phyloP scores from a whole-genome alignment of 2,888 invertebrate species.

The Subacronicta megacephala region DNA sequence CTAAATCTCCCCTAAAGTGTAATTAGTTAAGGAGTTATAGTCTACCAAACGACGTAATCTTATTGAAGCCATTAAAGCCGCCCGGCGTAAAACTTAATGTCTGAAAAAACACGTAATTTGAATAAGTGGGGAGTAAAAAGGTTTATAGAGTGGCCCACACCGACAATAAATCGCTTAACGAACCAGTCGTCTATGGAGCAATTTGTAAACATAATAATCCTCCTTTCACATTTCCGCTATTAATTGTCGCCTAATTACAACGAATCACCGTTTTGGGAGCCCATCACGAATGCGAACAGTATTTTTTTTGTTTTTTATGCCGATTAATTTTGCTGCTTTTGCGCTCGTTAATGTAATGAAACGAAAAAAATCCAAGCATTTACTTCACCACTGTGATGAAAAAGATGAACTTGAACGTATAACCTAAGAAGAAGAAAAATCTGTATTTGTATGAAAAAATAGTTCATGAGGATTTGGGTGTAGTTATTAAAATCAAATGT shows the following conservation, averaged over 20 bases:
- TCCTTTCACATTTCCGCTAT: conserved; percentile 61
- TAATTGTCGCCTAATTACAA: conserved; percentile 64
- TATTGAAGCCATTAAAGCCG: conserved; percentile 43
- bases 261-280: conserved; percentile 60
- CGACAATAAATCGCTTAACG: conserved; percentile 58
- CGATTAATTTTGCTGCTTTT: conserved; percentile 14
- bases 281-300: conserved; percentile 9
- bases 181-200: conserved; percentile 57
- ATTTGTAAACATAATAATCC: conserved; percentile 68
- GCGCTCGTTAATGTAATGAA: conserved; percentile 6
- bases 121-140: conserved; percentile 44
- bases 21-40: conserved; percentile 40
- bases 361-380: not conserved
- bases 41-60: conserved; percentile 31
- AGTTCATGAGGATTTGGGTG: no score
- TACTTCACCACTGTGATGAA: no score
- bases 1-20: conserved; percentile 29
- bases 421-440: no score
- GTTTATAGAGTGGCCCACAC: conserved; percentile 50
- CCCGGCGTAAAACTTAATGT: conserved; percentile 40
- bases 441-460: no score
- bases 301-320: conserved; percentile 6
- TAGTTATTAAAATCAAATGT: no score
- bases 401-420: no score
- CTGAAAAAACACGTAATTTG: conserved; percentile 50